phyloP scores from a whole-genome alignment of 2,113 vertebrate species.

The Scalopus aquaticus region DNA sequence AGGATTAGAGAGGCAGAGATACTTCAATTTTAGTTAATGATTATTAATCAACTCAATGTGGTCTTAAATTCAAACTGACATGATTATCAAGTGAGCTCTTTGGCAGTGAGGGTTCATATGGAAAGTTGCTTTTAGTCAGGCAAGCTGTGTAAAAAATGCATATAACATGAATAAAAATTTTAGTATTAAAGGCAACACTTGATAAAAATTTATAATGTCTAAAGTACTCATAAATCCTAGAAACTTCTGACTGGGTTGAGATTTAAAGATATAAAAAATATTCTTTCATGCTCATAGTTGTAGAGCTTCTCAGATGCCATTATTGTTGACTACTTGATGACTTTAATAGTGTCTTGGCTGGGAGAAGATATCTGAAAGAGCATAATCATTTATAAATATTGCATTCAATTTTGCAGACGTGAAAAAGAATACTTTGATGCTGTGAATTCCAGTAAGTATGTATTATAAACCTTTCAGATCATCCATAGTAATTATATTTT shows the following conservation, averaged over 20 bases:
- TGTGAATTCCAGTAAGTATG: slow-evolving; percentile 13
- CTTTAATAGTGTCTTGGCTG: slow-evolving; percentile 62
- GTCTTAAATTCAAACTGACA: not conserved
- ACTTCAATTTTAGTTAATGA: not conserved
- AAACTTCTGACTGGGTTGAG: slow-evolving; percentile 65
- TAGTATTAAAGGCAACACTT: slow-evolving; percentile 78
- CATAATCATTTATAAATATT: slow-evolving; percentile 60
- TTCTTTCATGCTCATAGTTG: slow-evolving; percentile 47
- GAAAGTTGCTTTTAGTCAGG: slow-evolving; percentile 21
- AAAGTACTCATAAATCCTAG: slow-evolving; percentile 79
- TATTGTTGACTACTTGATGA: slow-evolving; percentile 41
- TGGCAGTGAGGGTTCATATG: not conserved
- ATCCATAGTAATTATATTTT: slow-evolving; percentile 50
- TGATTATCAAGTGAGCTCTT: not conserved
- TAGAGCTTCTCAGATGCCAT: slow-evolving; percentile 37
- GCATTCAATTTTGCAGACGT: not conserved
- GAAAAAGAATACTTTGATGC: slow-evolving; percentile 28
- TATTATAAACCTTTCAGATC: slow-evolving; percentile 51
- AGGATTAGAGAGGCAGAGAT: accelerated
- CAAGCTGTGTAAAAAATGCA: slow-evolving; percentile 43
- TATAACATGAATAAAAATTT: slow-evolving; percentile 72
- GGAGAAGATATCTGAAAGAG: slow-evolving; percentile 16
- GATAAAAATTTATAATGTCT: slow-evolving; percentile 79
- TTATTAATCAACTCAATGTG: not conserved
- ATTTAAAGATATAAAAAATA: slow-evolving; percentile 77